Conservation (phyloP, 2,113 vertebrate species). For the cat (Felis catus) region DNA sequence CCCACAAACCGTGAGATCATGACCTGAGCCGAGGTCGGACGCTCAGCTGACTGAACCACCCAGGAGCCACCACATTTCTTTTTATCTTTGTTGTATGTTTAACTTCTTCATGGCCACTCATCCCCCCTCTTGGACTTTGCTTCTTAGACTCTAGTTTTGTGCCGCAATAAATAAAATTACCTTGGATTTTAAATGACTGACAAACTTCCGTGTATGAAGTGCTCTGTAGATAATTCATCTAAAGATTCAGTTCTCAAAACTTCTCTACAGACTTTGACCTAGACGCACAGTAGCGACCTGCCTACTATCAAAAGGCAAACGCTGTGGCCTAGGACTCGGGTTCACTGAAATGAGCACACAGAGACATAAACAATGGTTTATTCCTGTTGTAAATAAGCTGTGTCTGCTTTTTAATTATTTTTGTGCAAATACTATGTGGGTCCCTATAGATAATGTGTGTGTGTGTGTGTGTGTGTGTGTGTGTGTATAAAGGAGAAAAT, state of each 20-base stretch:
- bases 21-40: no score
- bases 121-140: background rate
- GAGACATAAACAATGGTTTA: background rate
- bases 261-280: background rate
- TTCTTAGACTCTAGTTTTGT: background rate
- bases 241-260: background rate
- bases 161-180: background rate
- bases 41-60: no score
- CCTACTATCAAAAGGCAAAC: background rate
- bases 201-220: background rate
- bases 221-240: background rate
- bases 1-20: no score
- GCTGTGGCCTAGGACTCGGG: no score
- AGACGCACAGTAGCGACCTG: background rate
- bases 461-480: no score
- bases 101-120: background rate
- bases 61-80: background rate
- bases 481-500: background rate
- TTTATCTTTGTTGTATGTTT: background rate
- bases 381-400: background rate
- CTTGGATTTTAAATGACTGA: background rate
- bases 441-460: background rate
- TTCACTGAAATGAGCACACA: background rate
- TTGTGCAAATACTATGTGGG: background rate
- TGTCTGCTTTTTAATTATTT: background rate